Conservation (phyloP, 1,140 invertebrate species). For the Marisa cornuarietis region DNA sequence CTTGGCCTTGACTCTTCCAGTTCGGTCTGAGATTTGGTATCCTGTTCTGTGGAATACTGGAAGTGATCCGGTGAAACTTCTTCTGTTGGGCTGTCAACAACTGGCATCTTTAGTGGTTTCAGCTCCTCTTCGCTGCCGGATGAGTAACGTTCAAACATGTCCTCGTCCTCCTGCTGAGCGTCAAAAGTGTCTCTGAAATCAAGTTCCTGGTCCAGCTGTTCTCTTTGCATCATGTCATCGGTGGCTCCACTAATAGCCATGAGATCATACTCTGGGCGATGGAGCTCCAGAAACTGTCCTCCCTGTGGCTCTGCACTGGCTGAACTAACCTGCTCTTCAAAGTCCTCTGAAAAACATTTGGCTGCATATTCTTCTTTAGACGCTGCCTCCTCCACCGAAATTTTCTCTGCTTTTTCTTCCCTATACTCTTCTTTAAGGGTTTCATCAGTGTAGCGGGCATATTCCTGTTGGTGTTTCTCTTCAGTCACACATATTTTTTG, state of each 20-base stretch:
- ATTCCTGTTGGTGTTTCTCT: conserved; percentile 18
- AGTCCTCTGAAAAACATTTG: conserved; percentile 3
- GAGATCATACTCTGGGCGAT: conserved; percentile 18
- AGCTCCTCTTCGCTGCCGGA: conserved; percentile 19
- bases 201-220: conserved; percentile 1
- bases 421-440: background rate
- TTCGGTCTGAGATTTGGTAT: background rate
- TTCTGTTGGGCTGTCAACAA: conserved; percentile 19
- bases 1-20: conserved; percentile 4
- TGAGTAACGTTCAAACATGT: conserved; percentile 20
- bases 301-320: conserved; percentile 5
- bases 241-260: conserved; percentile 21
- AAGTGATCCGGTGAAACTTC: conserved; percentile 9
- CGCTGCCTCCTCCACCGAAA: background rate
- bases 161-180: conserved; percentile 7
- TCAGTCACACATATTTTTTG: background rate
- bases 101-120: conserved; percentile 18
- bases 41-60: background rate
- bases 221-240: background rate
- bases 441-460: conserved; percentile 12
- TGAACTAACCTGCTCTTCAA: conserved; percentile 1
- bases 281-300: conserved; percentile 3
- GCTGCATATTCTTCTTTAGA: background rate
- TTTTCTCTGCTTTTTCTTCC: conserved; percentile 1
- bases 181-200: conserved; percentile 15